These are phyloP conservation scores for Samia ricini DNA, from an alignment of 1,140 invertebrate genomes.

Conservation along the genomic window DNA sequence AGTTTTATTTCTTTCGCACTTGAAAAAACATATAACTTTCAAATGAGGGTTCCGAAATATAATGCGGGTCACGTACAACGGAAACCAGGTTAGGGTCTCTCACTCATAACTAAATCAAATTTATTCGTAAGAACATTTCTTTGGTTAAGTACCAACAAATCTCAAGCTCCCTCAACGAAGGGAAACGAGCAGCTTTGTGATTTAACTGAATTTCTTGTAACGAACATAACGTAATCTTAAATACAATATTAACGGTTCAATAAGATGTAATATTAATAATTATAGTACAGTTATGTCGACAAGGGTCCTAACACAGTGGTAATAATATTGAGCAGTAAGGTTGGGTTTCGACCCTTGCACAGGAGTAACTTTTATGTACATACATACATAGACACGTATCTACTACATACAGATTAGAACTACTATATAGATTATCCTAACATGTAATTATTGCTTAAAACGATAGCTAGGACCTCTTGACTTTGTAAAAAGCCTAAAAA, in stretches of 20 bases:
- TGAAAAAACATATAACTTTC: not conserved
- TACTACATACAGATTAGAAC: no score
- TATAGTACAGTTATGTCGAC: not conserved
- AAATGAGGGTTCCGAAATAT: constrained; percentile 1
- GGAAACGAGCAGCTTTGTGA: not conserved
- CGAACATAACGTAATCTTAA: not conserved
- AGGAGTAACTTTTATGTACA: no score
- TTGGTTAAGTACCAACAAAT: constrained; percentile 17
- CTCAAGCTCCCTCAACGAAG: constrained; percentile 8
- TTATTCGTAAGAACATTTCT: constrained; percentile 32
- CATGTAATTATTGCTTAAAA: no score
- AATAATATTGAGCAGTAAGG: no score
- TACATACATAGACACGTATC: no score
- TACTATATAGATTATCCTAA: no score
- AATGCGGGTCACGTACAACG: constrained; percentile 42
- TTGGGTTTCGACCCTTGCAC: no score
- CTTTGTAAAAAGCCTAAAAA: no score
- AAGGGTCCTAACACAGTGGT: no score
- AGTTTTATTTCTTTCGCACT: constrained; percentile 1
- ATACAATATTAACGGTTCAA: not conserved
- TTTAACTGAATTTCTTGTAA: not conserved
- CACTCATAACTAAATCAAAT: constrained; percentile 49
- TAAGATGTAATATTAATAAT: not conserved
- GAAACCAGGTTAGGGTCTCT: constrained; percentile 38
- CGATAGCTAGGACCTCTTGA: no score